A percentile compares a stretch with the other conserved stretches of the same genome.
Conservation (phyloP, 1,140 invertebrate genomes). For the Mactra quadrangularis region DNA sequence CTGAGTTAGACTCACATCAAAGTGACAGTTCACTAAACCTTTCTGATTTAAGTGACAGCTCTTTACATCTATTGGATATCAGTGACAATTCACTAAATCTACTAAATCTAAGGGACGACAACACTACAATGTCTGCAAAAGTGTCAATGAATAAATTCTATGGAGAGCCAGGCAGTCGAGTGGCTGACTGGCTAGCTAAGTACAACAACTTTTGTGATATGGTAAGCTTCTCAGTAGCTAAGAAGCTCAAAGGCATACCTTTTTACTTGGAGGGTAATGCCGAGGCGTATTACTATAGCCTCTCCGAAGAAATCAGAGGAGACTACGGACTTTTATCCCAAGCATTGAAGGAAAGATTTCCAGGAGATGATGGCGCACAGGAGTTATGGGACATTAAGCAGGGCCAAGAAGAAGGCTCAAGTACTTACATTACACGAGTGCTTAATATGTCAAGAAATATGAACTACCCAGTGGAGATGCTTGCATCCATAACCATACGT, state of each 20-base stretch:
- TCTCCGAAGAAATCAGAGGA: neutral
- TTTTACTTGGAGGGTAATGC: neutral
- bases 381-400: neutral
- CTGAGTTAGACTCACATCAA: too few relatives aligned
- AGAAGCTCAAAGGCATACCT: neutral
- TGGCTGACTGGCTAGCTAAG: neutral
- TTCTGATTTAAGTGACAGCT: too few relatives aligned
- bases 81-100: too few relatives aligned
- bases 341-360: neutral
- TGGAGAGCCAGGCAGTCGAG: neutral
- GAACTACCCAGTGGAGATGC: neutral
- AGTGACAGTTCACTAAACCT: too few relatives aligned
- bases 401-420: neutral
- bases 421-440: neutral
- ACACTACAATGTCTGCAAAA: too few relatives aligned
- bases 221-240: neutral
- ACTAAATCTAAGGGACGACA: too few relatives aligned
- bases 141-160: neutral
- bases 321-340: neutral
- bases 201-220: neutral
- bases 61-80: too few relatives aligned
- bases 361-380: constrained; percentile 5
- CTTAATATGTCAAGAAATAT: neutral
- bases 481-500: neutral
- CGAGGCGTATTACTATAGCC: neutral